Conservation (phyloP, 2,888 invertebrate species). For the Philereme transversata region DNA sequence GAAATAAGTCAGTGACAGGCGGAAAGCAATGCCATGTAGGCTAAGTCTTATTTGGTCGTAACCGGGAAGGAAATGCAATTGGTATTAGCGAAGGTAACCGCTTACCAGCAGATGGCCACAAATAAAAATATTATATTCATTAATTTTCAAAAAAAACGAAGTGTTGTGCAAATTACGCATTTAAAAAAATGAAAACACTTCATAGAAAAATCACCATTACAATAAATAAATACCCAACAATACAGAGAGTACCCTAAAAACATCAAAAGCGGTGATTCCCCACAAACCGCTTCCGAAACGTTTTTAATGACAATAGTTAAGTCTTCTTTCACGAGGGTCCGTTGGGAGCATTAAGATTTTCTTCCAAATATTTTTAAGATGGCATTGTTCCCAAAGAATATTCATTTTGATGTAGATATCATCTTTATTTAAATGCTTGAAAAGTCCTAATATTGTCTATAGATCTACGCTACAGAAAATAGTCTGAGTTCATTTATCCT, state of each 20-base stretch:
- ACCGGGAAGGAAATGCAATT: no score
- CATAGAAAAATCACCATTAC: conserved; percentile 6
- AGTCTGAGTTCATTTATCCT: no score
- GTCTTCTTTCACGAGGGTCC: conserved; percentile 26
- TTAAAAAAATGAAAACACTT: no score
- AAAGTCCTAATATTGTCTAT: background rate
- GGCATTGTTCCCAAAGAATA: conserved; percentile 34
- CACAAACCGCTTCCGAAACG: conserved; percentile 25
- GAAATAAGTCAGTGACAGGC: no score
- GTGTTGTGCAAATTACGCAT: no score
- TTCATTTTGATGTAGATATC: conserved; percentile 12
- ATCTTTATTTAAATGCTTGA: conserved; percentile 14
- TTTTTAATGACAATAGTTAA: conserved; percentile 30
- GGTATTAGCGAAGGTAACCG: no score
- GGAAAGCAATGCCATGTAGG: no score
- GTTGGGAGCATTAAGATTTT: conserved; percentile 32
- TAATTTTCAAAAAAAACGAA: no score
- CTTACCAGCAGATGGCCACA: no score
- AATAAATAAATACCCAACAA: conserved; percentile 21
- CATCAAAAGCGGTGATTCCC: conserved; percentile 22
- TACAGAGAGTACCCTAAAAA: conserved; percentile 11
- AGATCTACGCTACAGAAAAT: background rate
- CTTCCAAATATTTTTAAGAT: conserved; percentile 29
- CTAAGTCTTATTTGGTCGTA: no score
- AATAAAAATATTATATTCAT: no score